Evolutionary conservation across 2,888 invertebrate genomes (phyloP), one percentile per base, ranked within the genome.

Genomic region (Euclidia mi): DNA sequence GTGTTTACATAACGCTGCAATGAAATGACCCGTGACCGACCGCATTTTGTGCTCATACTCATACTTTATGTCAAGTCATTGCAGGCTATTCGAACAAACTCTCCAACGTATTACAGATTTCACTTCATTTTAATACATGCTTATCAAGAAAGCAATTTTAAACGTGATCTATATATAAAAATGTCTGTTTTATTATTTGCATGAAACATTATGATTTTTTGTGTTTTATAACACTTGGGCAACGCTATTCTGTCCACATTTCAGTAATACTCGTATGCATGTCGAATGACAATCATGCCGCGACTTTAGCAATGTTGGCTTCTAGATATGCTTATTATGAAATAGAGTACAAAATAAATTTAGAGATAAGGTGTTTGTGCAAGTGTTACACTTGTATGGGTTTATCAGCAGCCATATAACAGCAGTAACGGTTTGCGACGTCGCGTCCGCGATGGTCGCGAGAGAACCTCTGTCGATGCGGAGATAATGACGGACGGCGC

Each of bases 21-120:
- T 32, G 58, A 57, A 45, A 59, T 67, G 66, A 76, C 71, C 73
- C 51, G 64, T 35, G 65, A 49, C 46, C 41, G 62, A 66, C 68
- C 65, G 62, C 71, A 63, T 73, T 75, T 65, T 76, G 65, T 65
- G 52, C 46, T 61, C 60, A 71, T 65, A 51, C 46, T 61, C 60
- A 71, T 58, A 56, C 64, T 76, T 75, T 75, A 65, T 78, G 79
- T 76, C 74, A 76, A 77, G 78, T 81, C 81, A 34, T 34, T 34
- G 34, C 34, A 79, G 74, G 76, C 76, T 76, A 70, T 51, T 61
- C 68, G 52, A 49, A 64, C 63, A 73, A 71, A 68, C 67, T 71
- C 71, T 61, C 72, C 65, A 57, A 53, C 49, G 63, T 61, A 65
- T 67, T 58, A 73, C 55, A 65, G 75, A 79, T 82, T 82, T 81